Evolutionary conservation across 2,113 vertebrate species (phyloP).

Genomic region (Platysternon megacephalum): DNA sequence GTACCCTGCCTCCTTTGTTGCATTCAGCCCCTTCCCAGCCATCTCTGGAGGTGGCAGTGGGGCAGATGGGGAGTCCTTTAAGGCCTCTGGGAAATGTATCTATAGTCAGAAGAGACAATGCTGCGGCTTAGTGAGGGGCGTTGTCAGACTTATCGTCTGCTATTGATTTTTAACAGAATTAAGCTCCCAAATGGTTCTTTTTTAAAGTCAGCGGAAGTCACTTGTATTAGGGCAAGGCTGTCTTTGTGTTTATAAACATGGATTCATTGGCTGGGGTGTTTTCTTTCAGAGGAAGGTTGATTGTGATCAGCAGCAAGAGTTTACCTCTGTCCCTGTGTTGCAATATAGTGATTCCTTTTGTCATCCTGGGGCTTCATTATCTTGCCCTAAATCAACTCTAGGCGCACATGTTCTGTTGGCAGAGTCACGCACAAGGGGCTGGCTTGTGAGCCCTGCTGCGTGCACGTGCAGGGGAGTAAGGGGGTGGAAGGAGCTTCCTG

Average conservation of each 20-base stretch:
- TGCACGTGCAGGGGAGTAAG: not conserved
- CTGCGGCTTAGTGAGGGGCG: not conserved
- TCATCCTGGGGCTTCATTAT: not conserved
- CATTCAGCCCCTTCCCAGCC: not conserved
- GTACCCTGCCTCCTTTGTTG: not conserved
- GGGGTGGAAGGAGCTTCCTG: not conserved
- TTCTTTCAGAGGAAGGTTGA: not conserved
- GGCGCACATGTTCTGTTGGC: not conserved
- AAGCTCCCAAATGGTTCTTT: not conserved
- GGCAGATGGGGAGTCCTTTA: not conserved
- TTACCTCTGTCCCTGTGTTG: not conserved
- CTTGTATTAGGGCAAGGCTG: not conserved
- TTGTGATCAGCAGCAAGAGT: not conserved
- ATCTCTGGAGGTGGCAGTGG: not conserved
- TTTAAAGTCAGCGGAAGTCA: not conserved
- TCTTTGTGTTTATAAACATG: not conserved
- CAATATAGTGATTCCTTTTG: not conserved
- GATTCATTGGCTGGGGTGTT: not conserved
- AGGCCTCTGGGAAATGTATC: not conserved
- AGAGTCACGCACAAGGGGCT: not conserved
- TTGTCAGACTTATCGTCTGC: not conserved
- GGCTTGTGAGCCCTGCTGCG: not conserved
- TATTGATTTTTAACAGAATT: not conserved
- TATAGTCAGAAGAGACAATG: not conserved
- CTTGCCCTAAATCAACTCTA: fast-evolving